Base-by-base conservation (phyloP, 2,888 invertebrate genomes). In the Cylindroiulus punctatus region DNA sequence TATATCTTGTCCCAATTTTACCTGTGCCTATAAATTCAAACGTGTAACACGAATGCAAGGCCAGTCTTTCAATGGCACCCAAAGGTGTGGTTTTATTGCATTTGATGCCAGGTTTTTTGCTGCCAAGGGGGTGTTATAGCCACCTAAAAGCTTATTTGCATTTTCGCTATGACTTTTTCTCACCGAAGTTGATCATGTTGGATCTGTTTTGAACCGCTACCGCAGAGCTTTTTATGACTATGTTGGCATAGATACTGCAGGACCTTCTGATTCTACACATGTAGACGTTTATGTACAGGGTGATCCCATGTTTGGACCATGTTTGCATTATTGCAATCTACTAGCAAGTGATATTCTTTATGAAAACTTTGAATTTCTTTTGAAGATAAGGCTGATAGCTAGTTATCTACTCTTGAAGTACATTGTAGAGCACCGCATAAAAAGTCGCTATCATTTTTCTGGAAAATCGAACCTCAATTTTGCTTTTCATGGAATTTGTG, bases 131-230 rank as follows among this genome's bases (percentile, higher is more conserved):
- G 52, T n/a, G 52, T 52, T 52, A n/a, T n/a, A 52, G 52, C n/a
- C 52, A 52, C 52, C 52, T 52, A 52, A 52, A n/a, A 52, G n/a
- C 52, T 19, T 52, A n/a, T 52, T 52, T 52, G 52, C 52, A 52
- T 52, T n/a, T 52, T 52, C 52, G 10, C 19, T 52, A 1, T 52
- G 52, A 42, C 7, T 3, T 52, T 52, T 52, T n/a, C n/a, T n/a
- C 52, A 52, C 19, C 3, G 7, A 19, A 2, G 19, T 52, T 52
- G 52, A 52, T 52, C 52, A 8, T 14, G n/a, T n/a, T 19, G n/a
- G 3, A 17, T 17, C 47, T 52, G 52, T 52, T 52, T 52, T 52
- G 52, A n/a, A 19, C 3, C 19, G 52, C n/a, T 52, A n/a, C 52
- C 5, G 52, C 19, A n/a, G 52, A 4, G n/a, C 52, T 19, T n/a